Percentiles rank a stretch among this genome's conserved stretches.
Evolutionary conservation across 2,797 vertebrate species (phyloP).

Genomic region (Tolypeutes matacus): DNA sequence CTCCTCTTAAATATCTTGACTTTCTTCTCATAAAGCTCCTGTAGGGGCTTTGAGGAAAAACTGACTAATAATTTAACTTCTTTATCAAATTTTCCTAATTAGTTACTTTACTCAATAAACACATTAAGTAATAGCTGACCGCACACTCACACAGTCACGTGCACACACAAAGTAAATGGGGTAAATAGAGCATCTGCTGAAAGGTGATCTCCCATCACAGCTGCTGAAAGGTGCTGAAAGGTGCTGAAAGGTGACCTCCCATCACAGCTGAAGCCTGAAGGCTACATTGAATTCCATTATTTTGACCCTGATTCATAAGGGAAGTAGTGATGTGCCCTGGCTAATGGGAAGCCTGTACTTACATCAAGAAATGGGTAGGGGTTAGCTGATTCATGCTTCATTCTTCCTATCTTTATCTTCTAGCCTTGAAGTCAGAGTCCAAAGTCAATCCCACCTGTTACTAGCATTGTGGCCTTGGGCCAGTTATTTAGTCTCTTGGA

Average conservation of each 20-base stretch:
- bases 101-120: background rate
- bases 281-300: background rate
- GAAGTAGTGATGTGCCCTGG: background rate
- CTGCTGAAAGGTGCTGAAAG: too few relatives aligned
- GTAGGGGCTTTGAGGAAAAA: constrained; percentile 8
- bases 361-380: background rate
- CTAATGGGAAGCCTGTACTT: background rate
- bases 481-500: background rate
- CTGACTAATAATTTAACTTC: constrained; percentile 39
- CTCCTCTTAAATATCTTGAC: constrained; percentile 28
- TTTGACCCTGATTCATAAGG: background rate
- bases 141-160: background rate
- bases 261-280: background rate
- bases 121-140: background rate
- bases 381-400: background rate
- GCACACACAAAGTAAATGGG: background rate
- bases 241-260: background rate
- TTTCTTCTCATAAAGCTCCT: constrained; percentile 17
- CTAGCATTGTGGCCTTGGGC: background rate
- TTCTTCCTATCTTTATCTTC: background rate
- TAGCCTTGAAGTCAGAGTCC: background rate
- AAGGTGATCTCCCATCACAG: background rate
- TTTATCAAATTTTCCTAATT: constrained; percentile 40
- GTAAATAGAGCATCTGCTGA: background rate
- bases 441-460: background rate